Conservation (phyloP, 2,888 invertebrate species). For the Drosophila lutescens region DNA sequence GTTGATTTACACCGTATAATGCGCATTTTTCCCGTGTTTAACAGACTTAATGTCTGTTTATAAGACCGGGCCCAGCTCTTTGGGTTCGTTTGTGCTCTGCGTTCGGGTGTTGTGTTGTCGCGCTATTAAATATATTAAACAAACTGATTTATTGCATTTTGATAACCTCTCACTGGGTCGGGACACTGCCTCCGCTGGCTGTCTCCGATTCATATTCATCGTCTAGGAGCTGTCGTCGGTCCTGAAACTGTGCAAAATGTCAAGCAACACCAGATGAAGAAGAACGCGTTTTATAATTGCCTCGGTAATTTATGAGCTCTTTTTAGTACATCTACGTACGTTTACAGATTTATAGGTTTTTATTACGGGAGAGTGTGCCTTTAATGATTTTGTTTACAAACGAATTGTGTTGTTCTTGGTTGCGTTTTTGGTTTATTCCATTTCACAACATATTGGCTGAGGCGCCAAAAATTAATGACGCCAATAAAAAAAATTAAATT, state of each 20-base stretch:
- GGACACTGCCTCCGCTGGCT: constrained; percentile 30
- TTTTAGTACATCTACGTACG: constrained; percentile 23
- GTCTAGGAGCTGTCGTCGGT: constrained; percentile 33
- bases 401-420: constrained; percentile 15
- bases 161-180: constrained; percentile 67
- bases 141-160: constrained; percentile 78
- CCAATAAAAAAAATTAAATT: background rate
- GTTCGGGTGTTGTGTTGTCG: constrained; percentile 58
- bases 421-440: constrained; percentile 4
- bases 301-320: constrained; percentile 65
- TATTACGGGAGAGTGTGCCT: constrained; percentile 38
- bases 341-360: constrained; percentile 57
- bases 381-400: constrained; percentile 70
- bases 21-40: constrained; percentile 73
- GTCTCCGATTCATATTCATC: constrained; percentile 10
- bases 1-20: constrained; percentile 73
- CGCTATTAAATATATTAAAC: constrained; percentile 68
- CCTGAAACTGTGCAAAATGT: constrained; percentile 61
- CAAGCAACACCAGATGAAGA: constrained; percentile 31
- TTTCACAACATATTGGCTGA: background rate
- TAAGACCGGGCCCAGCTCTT: constrained; percentile 41
- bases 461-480: constrained; percentile 2
- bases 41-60: constrained; percentile 77
- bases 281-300: constrained; percentile 64
- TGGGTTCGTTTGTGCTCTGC: constrained; percentile 22